Conservation (phyloP, 53 echinoderm and acorn worm species). For the Pentamera pediparva region DNA sequence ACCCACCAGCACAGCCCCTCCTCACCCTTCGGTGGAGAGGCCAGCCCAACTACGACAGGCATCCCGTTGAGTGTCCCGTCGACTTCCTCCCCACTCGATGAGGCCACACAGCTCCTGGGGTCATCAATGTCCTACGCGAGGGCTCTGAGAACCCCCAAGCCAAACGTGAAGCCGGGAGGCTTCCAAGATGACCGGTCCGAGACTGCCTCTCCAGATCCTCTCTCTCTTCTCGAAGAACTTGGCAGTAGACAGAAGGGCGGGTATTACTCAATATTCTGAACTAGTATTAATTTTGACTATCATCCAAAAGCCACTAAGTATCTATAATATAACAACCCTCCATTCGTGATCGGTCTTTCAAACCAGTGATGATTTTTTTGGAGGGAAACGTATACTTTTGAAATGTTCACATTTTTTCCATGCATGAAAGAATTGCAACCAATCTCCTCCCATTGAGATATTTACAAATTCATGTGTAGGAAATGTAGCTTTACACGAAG, state of each 20-base stretch:
- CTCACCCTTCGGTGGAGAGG: slow-evolving; percentile 26
- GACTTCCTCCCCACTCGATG: slow-evolving; percentile 52
- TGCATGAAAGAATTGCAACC: no score
- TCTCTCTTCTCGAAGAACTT: slow-evolving; percentile 86
- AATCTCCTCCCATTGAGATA: no score
- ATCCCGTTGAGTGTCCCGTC: slow-evolving; percentile 28
- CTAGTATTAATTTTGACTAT: no score
- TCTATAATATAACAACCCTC: no score
- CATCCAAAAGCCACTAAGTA: no score
- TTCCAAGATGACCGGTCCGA: slow-evolving; percentile 64
- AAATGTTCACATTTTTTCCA: no score
- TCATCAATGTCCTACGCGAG: slow-evolving; percentile 87
- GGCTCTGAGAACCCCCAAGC: slow-evolving; percentile 85
- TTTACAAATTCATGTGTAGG: no score
- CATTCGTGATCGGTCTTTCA: no score
- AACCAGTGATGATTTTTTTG: no score
- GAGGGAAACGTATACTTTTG: no score
- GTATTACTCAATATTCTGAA: slow-evolving; percentile 83
- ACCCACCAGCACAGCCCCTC: slow-evolving; percentile 3
- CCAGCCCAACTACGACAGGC: slow-evolving; percentile 7
- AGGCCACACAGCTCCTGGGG: slow-evolving; percentile 38
- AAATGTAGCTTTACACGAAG: no score
- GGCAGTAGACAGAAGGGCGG: slow-evolving; percentile 89
- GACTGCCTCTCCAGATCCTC: slow-evolving; percentile 94
- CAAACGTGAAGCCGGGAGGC: slow-evolving; percentile 53